Base-by-base conservation (phyloP, 2,888 invertebrate species). In the Pomacea canaliculata region DNA sequence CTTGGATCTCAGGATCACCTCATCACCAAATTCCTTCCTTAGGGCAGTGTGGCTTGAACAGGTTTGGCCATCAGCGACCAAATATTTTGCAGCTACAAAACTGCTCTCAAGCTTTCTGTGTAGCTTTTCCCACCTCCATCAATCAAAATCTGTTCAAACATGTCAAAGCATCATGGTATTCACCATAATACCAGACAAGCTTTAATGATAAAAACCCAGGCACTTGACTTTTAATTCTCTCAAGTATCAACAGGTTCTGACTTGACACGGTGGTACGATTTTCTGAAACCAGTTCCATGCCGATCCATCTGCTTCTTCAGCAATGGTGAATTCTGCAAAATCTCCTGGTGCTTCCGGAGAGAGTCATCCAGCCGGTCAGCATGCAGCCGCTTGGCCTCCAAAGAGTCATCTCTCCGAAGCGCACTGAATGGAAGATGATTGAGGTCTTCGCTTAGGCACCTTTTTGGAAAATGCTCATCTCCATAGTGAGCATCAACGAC, bases 301-400 rank as follows among this genome's bases (percentile, higher is more conserved):
- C 78, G 73, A 70, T 80, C 80, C 12, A 78, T 70, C 23, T 77
- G 80, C 23, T 72, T 69, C 56, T 78, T 80, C 48, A 78, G 75
- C 67, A 78, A 71, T 23, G 80, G 80, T 13, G 80, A 80, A 65
- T 80, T 80, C 72, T 78, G 76, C 19, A 80, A 71, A 23, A 80
- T 80, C 69, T 80, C 80, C 59, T 78, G 78, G 37, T 80, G 80
- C 71, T 75, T 78, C 1, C 80, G 71, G 1, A 80, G 70, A 5
- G 80, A 80, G 62, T 80, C 80, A 19, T 78, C 75, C 16, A 80
- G 73, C 12, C 80, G 69, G 60, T 80, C 80, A 3, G 80, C 80
- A 13, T 77, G 59, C 48, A 78, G 68, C 16, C 74, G 67, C 46
- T 78, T 75, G 18, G 78, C 80, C 56, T 80, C 80, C n/a, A 67